These are phyloP conservation scores for Pseudochirops cupreus DNA, from an alignment of 2,797 vertebrate genomes.

Conservation along the genomic window DNA sequence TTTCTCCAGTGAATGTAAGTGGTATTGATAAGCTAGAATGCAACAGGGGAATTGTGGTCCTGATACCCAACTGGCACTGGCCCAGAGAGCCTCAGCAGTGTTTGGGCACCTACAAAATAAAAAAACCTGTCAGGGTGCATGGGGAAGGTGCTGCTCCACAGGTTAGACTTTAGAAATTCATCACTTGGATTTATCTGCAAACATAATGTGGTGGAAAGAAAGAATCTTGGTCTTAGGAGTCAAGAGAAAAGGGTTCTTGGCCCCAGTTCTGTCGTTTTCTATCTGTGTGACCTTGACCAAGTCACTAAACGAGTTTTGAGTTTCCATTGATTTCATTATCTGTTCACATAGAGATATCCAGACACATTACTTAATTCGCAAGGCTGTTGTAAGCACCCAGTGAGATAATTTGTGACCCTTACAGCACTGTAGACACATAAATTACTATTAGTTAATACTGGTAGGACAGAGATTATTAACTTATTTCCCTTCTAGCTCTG, in stretches of 20 bases:
- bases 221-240: not conserved
- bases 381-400: not conserved
- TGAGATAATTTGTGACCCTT: not conserved
- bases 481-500: not conserved
- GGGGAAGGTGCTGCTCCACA: not conserved
- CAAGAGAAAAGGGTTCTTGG: not conserved
- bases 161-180: not conserved
- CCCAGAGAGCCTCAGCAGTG: not conserved
- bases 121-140: not conserved
- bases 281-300: not conserved
- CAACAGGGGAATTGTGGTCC: not conserved
- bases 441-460: not conserved
- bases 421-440: not conserved
- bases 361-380: not conserved
- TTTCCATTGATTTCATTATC: not conserved
- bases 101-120: not conserved
- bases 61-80: not conserved
- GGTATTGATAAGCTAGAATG: not conserved
- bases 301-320: not conserved
- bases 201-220: not conserved
- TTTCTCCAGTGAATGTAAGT: conserved; percentile 19
- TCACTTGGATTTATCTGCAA: not conserved
- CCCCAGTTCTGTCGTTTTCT: not conserved
- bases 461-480: not conserved
- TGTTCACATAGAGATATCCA: not conserved